Evolutionary conservation across 1,140 invertebrate genomes (phyloP).

Genomic region (Bombus consobrinus): DNA sequence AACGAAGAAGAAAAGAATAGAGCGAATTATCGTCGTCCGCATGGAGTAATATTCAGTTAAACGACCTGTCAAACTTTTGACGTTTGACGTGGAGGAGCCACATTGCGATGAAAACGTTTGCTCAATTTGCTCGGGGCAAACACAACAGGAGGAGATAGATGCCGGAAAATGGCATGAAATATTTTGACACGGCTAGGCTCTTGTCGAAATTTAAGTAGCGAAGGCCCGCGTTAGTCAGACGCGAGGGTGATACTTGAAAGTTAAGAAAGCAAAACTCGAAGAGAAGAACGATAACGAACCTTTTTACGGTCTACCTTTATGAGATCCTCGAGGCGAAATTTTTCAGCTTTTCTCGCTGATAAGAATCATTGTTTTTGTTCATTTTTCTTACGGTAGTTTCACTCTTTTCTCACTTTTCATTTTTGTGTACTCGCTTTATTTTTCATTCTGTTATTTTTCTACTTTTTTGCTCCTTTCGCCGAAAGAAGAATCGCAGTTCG

Average conservation of each 20-base stretch:
- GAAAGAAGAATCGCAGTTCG: background rate
- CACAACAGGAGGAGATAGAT: background rate
- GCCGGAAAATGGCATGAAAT: background rate
- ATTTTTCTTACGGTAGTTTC: background rate
- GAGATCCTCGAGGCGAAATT: background rate
- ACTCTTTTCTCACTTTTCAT: too few relatives aligned
- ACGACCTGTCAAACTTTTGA: conserved; percentile 33
- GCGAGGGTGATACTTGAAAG: too few relatives aligned
- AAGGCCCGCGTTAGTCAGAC: background rate
- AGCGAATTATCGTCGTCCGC: background rate
- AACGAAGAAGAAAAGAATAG: background rate
- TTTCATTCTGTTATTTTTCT: background rate
- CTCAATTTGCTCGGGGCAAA: conserved; percentile 47
- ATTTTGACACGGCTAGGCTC: too few relatives aligned
- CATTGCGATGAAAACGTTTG: conserved; percentile 41
- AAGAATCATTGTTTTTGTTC: background rate
- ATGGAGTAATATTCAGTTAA: conserved; percentile 35
- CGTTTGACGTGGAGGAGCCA: conserved; percentile 2
- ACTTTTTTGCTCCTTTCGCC: background rate
- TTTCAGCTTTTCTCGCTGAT: too few relatives aligned
- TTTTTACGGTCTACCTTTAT: background rate
- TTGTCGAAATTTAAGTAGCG: background rate
- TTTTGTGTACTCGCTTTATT: background rate
- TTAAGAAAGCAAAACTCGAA: background rate
- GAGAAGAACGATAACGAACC: background rate